Evolutionary conservation across 2,888 invertebrate genomes (phyloP).

Genomic region (Lycaena phlaeas): DNA sequence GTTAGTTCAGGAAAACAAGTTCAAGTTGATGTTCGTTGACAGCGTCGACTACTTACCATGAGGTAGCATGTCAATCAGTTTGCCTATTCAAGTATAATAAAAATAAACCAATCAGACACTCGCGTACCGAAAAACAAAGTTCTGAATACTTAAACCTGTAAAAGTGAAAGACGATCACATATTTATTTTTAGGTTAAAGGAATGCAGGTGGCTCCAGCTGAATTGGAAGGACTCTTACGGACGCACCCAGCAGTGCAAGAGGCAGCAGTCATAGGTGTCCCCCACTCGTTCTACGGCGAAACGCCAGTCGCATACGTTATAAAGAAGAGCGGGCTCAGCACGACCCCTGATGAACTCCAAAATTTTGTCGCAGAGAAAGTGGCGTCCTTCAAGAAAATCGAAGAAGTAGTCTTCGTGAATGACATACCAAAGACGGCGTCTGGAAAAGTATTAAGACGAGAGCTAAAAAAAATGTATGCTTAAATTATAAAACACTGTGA

Average conservation of each 20-base stretch:
- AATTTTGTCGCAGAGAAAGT: constrained; percentile 79
- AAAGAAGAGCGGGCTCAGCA: constrained; percentile 55
- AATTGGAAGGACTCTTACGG: constrained; percentile 84
- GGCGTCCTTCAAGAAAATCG: constrained; percentile 83
- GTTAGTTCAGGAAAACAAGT: too few relatives aligned
- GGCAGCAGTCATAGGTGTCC: constrained; percentile 88
- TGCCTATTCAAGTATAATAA: too few relatives aligned
- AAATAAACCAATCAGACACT: too few relatives aligned
- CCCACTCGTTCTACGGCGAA: constrained; percentile 81
- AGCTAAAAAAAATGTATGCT: constrained; percentile 69
- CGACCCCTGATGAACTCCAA: constrained; percentile 56
- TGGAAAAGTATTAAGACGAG: constrained; percentile 84
- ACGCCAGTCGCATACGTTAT: constrained; percentile 85
- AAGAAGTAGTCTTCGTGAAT: constrained; percentile 76
- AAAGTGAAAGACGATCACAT: not conserved
- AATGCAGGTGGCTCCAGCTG: constrained; percentile 90
- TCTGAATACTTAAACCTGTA: too few relatives aligned
- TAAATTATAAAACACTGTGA: constrained; percentile 9
- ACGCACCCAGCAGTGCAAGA: constrained; percentile 84
- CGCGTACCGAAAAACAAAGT: not conserved
- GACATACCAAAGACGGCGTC: constrained; percentile 83
- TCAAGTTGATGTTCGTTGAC: too few relatives aligned
- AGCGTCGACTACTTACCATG: too few relatives aligned
- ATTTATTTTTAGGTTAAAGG: constrained; percentile 71
- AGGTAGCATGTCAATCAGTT: too few relatives aligned